Evolutionary conservation across 2,888 invertebrate species (phyloP), one percentile per base, ranked within the genome.

Genomic region (Trilocha varians): DNA sequence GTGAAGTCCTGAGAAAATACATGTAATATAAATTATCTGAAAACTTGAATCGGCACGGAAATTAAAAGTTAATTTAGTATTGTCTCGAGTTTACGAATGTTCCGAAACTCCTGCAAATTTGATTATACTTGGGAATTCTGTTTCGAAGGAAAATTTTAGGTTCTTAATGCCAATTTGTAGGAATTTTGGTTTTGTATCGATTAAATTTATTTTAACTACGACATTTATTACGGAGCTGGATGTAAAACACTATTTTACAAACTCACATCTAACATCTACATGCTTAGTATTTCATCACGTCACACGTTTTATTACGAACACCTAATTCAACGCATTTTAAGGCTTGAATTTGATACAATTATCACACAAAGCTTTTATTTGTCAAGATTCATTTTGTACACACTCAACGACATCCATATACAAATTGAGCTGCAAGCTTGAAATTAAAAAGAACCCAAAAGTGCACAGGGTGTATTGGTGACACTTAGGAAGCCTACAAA

Each of bases 1-100:
- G 97, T 97, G 88, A 97, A 97, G 89, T 97, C 97, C 97, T 97
- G 83, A 45, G 58, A 56, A 71, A 58, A 63, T 57, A 25, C 25
- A n/a, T n/a, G n/a, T n/a, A n/a, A n/a, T 25, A 4, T 25, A 25
- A 3, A 25, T 25, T 25, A 25, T 9, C 25, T 25, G 11, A 2
- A 11, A 25, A 25, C 6, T 25, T 11, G 25, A 25, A 11, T 5
- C 11, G 11, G 5, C 11, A 9, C 4, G 11, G 11, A 9, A 5
- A 3, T 9, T 25, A 25, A 5, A 9, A 2, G 11, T 25, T 25
- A 2, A 25, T 9, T 9, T 25, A 25, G 11, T 25, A 2, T 25
- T 25, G 25, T 25, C 25, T 25, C 11, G 25, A 3, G 2, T 18
- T 6, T 6, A 8, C 18, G 25, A 25, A 25, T 2, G 25, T 25